Conservation (phyloP, 2,888 invertebrate species). For the Parnassius orleans region DNA sequence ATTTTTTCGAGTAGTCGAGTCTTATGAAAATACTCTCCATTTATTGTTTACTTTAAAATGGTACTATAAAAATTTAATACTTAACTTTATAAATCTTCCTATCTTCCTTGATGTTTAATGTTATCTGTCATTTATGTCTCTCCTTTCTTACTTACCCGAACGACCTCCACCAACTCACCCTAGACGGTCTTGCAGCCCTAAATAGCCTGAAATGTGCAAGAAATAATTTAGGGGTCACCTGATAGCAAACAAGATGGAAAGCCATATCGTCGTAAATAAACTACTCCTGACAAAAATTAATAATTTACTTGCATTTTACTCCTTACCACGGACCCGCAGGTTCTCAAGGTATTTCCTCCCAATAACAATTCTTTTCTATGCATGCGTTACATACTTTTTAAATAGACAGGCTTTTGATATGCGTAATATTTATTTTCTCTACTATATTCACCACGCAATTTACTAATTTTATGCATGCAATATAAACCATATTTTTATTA, state of each 20-base stretch:
- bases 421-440: slow-evolving; percentile 28
- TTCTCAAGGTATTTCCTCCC: slow-evolving; percentile 82
- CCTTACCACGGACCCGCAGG: slow-evolving; percentile 80
- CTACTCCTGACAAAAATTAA: slow-evolving; percentile 64
- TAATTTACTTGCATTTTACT: slow-evolving; percentile 77
- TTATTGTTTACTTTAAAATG: slow-evolving; percentile 47
- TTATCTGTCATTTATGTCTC: slow-evolving; percentile 63
- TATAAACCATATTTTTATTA: no score
- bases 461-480: slow-evolving; percentile 43
- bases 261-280: slow-evolving; percentile 37
- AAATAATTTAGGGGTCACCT: slow-evolving; percentile 67
- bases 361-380: slow-evolving; percentile 75
- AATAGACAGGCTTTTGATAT: slow-evolving; percentile 41
- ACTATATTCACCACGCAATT: slow-evolving; percentile 2
- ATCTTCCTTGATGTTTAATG: slow-evolving; percentile 68
- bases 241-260: slow-evolving; percentile 55
- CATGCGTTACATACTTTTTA: slow-evolving; percentile 54
- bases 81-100: slow-evolving; percentile 56
- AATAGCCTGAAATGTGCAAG: slow-evolving; percentile 44
- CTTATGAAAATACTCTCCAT: slow-evolving; percentile 39
- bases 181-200: slow-evolving; percentile 53
- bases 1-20: not conserved
- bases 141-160: slow-evolving; percentile 54
- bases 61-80: slow-evolving; percentile 43
- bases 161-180: slow-evolving; percentile 53